Conservation (phyloP, 2,888 invertebrate species). For the Hypselothyrea guttata region DNA sequence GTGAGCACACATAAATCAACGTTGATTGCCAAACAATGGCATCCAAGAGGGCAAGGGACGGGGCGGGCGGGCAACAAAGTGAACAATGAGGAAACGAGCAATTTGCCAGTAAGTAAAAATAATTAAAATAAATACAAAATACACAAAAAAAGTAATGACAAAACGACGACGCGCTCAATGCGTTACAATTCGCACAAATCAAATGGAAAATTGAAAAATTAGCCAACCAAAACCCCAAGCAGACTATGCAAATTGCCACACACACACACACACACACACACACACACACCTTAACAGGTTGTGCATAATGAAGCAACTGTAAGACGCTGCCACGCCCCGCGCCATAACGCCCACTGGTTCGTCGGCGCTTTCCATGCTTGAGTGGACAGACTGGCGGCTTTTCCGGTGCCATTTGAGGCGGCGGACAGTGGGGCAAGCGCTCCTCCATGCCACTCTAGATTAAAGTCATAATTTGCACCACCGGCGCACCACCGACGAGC, state of each 20-base stretch:
- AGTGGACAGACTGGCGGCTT: conserved; percentile 65
- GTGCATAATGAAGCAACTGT: conserved; percentile 21
- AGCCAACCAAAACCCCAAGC: conserved; percentile 30
- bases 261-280: conserved; percentile 10
- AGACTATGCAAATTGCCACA: conserved; percentile 40
- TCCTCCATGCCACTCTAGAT: conserved; percentile 29
- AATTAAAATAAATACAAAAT: conserved; percentile 65
- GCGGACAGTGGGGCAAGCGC: conserved; percentile 33
- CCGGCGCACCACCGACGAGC: not conserved
- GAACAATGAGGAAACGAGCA: conserved; percentile 70
- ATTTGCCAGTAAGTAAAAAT: conserved; percentile 74
- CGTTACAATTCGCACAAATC: conserved; percentile 32
- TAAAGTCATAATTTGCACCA: conserved; percentile 44
- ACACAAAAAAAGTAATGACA: conserved; percentile 41
- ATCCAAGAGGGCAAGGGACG: not conserved
- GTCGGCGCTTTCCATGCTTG: conserved; percentile 44
- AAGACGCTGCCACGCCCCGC: conserved; percentile 28
- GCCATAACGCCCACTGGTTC: conserved; percentile 13
- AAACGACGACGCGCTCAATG: conserved; percentile 28
- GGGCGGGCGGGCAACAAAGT: conserved; percentile 7
- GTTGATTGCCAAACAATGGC: conserved; percentile 75
- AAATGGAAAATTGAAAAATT: conserved; percentile 42
- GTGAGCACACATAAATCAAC: conserved; percentile 64
- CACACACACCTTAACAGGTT: conserved; percentile 28
- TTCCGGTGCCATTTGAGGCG: conserved; percentile 39